Evolutionary conservation across 2,113 vertebrate genomes (phyloP), one percentile per base, ranked within the genome.

Genomic region (Saguinus imperator): DNA sequence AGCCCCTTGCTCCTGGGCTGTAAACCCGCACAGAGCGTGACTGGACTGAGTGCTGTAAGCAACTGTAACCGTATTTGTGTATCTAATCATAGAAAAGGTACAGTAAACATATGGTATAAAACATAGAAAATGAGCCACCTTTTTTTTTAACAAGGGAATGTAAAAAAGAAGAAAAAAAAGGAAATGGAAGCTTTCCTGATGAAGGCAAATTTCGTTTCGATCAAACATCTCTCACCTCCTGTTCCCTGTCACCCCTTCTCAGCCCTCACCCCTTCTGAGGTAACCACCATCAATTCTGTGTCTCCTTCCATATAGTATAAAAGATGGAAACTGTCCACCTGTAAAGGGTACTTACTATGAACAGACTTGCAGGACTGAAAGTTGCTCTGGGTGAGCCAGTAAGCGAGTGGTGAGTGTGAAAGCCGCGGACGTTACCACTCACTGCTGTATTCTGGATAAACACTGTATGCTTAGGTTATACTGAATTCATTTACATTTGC

Each of bases 381-480:
- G 14, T 5, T 18, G 43, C 75, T 32, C 27, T 77, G 43, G 12
- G 40, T 45, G 40, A 27, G 72, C 27, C 1, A 13, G 6, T 8
- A 25, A 75, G 73, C 9, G n/a, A 37, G 68, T 20, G 18, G 68
- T 37, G 68, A 21, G 68, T 4, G 43, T 48, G 75, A 18, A 18
- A 27, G 43, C 27, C 23, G 8, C 8, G 14, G 8, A 48, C 14
- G 9, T 18, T 1, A 1, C 27, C 2, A 27, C 9, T 2, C 16
- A 1, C 43, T 17, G 8, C 43, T 18, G 43, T 32, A 32, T 16
- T 32, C 43, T 48, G 8, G 1, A 45, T 48, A 48, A 29, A 77
- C 27, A 32, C 43, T 10, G 8, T 48, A 32, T 14, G 2, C 43
- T 18, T 48, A 48, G 75, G 75, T 12, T 27, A 17, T 16, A 77